Conservation (phyloP, 2,797 vertebrate species). For the Poecilia picta region DNA sequence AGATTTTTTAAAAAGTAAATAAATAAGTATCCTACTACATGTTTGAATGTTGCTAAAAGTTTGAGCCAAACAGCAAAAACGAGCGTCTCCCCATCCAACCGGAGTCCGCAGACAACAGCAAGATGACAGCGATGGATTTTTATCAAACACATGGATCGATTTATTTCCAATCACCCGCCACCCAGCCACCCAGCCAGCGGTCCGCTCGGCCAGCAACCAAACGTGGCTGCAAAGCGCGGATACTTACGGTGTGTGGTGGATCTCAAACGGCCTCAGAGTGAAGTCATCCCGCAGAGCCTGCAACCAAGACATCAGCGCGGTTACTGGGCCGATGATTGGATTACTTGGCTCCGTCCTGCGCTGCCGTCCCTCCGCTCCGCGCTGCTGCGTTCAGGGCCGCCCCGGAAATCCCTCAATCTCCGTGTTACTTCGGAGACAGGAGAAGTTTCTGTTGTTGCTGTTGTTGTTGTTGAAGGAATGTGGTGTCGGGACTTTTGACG, state of each 20-base stretch:
- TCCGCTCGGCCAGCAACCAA: background rate
- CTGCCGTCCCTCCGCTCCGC: conserved; percentile 6
- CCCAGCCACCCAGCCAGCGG: background rate
- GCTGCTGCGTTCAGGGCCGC: conserved; percentile 40
- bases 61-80: background rate
- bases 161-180: conserved; percentile 41
- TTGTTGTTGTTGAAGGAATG: background rate
- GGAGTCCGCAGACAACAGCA: conserved; percentile 12
- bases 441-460: background rate
- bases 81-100: background rate
- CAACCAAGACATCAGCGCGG: conserved; percentile 62
- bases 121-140: background rate
- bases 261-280: conserved; percentile 67
- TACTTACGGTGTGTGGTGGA: conserved; percentile 56
- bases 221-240: background rate
- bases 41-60: background rate
- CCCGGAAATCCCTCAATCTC: conserved; percentile 11
- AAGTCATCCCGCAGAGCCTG: conserved; percentile 68
- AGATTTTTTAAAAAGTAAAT: background rate
- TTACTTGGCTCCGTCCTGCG: conserved; percentile 49
- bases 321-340: conserved; percentile 48
- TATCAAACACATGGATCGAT: conserved; percentile 47
- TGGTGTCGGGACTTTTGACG: background rate
- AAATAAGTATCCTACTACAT: background rate
- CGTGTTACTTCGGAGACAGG: background rate